Percentiles rank a stretch among this genome's conserved stretches.
Evolutionary conservation across 2,797 vertebrate genomes (phyloP).

Genomic region (Lutjanus campechanus): DNA sequence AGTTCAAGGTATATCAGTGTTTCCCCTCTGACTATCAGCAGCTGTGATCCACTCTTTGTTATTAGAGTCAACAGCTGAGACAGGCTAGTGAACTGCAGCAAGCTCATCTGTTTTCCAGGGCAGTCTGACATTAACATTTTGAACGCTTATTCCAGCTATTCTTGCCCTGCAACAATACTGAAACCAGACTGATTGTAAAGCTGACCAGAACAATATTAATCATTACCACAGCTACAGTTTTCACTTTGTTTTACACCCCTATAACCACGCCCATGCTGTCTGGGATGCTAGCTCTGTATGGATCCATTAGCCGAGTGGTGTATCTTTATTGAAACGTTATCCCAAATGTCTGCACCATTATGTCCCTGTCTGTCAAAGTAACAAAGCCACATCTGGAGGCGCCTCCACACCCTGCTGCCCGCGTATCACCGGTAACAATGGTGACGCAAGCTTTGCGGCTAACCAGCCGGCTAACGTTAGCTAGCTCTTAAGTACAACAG

Average conservation of each 20-base stretch:
- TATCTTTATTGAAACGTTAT: background rate
- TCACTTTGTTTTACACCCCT: background rate
- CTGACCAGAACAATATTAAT: background rate
- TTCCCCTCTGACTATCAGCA: conserved; percentile 5
- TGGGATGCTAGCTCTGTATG: conserved; percentile 40
- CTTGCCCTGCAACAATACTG: background rate
- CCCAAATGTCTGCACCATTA: background rate
- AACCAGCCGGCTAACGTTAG: conserved; percentile 76
- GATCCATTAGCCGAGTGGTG: conserved; percentile 2
- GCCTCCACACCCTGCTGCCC: conserved; percentile 62
- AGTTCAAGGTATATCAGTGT: background rate
- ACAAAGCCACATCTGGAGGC: conserved; percentile 53
- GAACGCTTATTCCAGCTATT: background rate
- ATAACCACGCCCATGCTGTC: conserved; percentile 80
- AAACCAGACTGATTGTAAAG: background rate
- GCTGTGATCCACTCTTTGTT: conserved; percentile 61
- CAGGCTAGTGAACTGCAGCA: conserved; percentile 22
- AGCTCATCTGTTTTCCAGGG: background rate
- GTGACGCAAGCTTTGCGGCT: conserved; percentile 82
- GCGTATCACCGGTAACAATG: conserved; percentile 75
- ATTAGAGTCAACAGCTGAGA: conserved; percentile 55
- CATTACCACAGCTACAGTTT: background rate
- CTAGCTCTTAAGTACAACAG: conserved; percentile 47
- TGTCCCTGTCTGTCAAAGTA: conserved; percentile 13
- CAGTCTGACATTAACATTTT: background rate